Conservation (phyloP, 2,113 vertebrate genomes). For the Blennius ocellaris region DNA sequence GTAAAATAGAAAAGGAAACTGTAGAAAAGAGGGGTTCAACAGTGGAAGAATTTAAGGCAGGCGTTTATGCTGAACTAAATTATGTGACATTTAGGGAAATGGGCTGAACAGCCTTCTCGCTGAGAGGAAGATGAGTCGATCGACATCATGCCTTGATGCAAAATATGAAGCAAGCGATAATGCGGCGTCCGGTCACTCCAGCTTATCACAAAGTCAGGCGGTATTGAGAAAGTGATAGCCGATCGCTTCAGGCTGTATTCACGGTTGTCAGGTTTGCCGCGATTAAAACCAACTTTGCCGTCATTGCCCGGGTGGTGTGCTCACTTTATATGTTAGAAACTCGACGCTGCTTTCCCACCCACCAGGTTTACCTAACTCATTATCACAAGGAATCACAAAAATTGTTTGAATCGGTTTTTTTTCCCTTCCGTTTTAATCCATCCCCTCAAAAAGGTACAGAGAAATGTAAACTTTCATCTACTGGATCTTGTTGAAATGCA, state of each 20-base stretch:
- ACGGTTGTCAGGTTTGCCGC: too few relatives aligned
- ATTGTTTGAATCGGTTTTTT: too few relatives aligned
- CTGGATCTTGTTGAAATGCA: too few relatives aligned
- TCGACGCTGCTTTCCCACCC: too few relatives aligned
- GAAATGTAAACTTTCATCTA: too few relatives aligned
- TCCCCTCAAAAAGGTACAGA: too few relatives aligned
- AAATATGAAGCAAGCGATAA: neutral
- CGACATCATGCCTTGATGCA: neutral
- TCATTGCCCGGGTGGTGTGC: too few relatives aligned
- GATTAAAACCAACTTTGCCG: too few relatives aligned
- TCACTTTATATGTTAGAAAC: too few relatives aligned
- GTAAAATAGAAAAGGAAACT: conserved; percentile 1
- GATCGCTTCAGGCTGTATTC: neutral
- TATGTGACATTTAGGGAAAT: neutral
- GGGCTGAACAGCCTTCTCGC: neutral
- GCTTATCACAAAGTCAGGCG: neutral
- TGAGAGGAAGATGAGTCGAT: neutral
- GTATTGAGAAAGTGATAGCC: neutral
- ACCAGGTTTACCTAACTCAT: too few relatives aligned
- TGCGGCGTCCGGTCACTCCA: neutral
- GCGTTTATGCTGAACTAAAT: neutral
- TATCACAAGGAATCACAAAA: too few relatives aligned
- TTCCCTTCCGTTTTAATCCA: too few relatives aligned
- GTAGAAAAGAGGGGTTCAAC: conserved; percentile 1
- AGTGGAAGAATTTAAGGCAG: neutral